Evolutionary conservation across 2,797 vertebrate species (phyloP), one percentile per base, ranked within the genome.

Genomic region (Antennarius maculatus): DNA sequence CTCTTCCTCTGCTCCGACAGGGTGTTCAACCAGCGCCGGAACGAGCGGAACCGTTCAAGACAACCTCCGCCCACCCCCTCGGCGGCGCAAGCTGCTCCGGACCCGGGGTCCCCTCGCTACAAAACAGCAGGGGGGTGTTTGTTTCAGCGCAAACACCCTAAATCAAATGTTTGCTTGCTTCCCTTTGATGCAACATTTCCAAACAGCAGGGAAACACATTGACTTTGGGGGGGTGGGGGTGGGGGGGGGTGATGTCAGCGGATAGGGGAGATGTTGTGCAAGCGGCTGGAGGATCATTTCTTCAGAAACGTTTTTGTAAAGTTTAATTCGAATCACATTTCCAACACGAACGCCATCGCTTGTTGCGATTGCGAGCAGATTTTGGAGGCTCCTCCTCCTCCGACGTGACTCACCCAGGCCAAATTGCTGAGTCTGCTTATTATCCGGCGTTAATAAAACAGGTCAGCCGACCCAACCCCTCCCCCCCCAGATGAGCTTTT

Each of bases 361-460:
- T 48, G 71, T 69, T 75, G 49, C 72, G 53, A 65, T 69, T 70
- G 65, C 67, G 57, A 76, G 46, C 71, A 69, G 64, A 80, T 60
- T 60, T 47, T 23, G 23, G 54, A 59, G 42, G 54, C 10, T 77
- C 43, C 62, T 71, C 61, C 49, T 71, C 70, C 71, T 63, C n/a
- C 17, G 18, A 49, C 50, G 71, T 88, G 86, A 90, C 66, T 89
- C 84, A 85, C 69, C n/a, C 31, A 56, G 6, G 53, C 59, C 60
- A 82, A 88, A 85, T 66, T 82, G 91, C 89, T 83, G 89, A 90
- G 81, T 87, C 88, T 86, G 88, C 86, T 82, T 86, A 73, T 86
- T 81, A 82, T 89, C 85, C 65, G n/a, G 53, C 56, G 64, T 84
- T 86, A 89, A 82, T 83, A 89, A 88, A 63, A 50, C 72, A 45